Evolutionary conservation across 2,113 vertebrate species (phyloP), one percentile per base, ranked within the genome.

Genomic region (Triplophysa tibetana): DNA sequence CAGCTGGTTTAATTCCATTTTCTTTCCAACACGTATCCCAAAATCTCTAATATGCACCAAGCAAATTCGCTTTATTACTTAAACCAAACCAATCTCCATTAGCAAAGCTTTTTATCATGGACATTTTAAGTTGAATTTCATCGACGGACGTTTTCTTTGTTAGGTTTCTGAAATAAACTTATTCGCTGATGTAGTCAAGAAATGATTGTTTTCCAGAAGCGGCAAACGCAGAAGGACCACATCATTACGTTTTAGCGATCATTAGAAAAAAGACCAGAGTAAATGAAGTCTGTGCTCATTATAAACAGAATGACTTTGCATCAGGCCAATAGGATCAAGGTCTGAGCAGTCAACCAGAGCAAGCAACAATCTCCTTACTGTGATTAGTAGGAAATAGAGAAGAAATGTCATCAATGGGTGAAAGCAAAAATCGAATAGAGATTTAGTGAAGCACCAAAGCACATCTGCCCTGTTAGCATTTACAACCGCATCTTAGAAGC

Each of bases 311-410:
- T 33, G 61, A 48, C 66, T 65, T 66, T 48, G 67, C 29, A 23
- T 41, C 26, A 58, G 68, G 48, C 48, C 66, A 29, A 73, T 70
- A 70, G 65, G 78, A 76, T 65, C 78, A 73, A n/a, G 61, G 70
- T n/a, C 54, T 61, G 50, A 64, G 61, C 52, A 76, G 21, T 29
- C 65, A 80, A 65, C 21, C 68, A 65, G 24, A 67, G 16, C 23
- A 65, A 4, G 16, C 21, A 17, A 70, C 65, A 82, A 41, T 80
- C 80, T 68, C 26, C 73, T 68, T 69, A 54, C 48, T 70, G 13
- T 78, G 70, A 76, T 77, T 78, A 83, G 58, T 45, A 9, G 68
- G 70, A 76, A 80, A 77, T 61, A 75, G 45, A 73, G 69, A 82
- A 52, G 26, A 75, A 81, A 75, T 82, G 69, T 67, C 78, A 78